Evolutionary conservation across 2,113 vertebrate species (phyloP).

Genomic region (Regulus satrapa): DNA sequence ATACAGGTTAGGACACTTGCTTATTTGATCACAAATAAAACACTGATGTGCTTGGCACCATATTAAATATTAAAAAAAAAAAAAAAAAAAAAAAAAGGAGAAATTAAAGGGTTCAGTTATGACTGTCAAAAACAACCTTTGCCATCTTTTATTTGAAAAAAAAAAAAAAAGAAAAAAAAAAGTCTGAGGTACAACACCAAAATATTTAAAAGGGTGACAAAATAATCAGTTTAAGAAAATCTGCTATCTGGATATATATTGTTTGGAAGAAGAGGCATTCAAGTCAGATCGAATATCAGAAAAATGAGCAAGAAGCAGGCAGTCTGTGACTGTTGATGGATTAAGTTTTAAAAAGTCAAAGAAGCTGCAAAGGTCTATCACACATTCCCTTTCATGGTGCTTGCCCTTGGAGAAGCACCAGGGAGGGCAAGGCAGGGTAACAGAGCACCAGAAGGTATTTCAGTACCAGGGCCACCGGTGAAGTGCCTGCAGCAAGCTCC

Average conservation of each 20-base stretch:
- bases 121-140: background rate
- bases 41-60: background rate
- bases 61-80: background rate
- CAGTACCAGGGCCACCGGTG: fast-evolving
- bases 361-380: background rate
- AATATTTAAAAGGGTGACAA: background rate
- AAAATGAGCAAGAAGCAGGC: background rate
- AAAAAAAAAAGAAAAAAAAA: background rate
- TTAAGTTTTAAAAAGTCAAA: fast-evolving
- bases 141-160: background rate
- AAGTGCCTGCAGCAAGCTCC: background rate
- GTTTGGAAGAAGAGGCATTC: background rate
- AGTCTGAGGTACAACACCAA: background rate
- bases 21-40: background rate
- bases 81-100: background rate
- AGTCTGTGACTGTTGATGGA: background rate
- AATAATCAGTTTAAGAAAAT: background rate
- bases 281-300: background rate
- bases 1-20: background rate
- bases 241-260: no score
- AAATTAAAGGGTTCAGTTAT: background rate
- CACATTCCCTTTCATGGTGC: background rate
- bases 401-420: background rate
- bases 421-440: background rate
- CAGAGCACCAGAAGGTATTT: background rate